Evolutionary conservation across 2,113 vertebrate species (phyloP), one percentile per base, ranked within the genome.

Genomic region (Halcyon malimbica): DNA sequence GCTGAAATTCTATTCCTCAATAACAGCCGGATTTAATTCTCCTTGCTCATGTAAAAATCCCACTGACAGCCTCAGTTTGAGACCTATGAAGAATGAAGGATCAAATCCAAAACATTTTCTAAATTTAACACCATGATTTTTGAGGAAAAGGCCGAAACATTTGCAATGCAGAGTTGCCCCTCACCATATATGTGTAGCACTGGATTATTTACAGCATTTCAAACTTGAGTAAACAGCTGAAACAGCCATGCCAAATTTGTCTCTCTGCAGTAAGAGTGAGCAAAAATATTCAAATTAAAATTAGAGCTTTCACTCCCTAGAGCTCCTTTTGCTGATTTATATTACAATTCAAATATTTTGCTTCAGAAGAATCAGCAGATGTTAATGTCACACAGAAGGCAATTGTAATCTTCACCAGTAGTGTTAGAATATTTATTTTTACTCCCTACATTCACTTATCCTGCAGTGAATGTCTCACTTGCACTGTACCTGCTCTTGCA

Each of bases 151-250:
- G 81, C 95, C 88, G 88, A 96, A 81, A 65, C 13, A 0, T 94
- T 90, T 96, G 85, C 83, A 63, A 83, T 2, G 2, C 44, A 33
- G 48, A 92, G 81, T 83, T 93, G 73, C 89, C 83, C 87, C 69
- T 96, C 86, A 0, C 95, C 96, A 97, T 94, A 93, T 96, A 97
- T 95, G 91, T 95, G 74, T 96, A 94, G 71, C n/a, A 33, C 81
- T 86, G 95, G 59, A 60, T 83, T 95, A 92, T 94, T 97, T 95
- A 82, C 81, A 62, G 69, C 29, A 81, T 80, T 94, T 94, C 57
- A 87, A 20, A 87, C 88, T 84, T 91, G 69, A 95, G 46, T 84
- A 92, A 96, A 91, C 73, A 95, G 75, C 53, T 75, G 57, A 93
- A 87, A 70, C 15, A 75, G 42, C 62, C 20, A 20, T 74, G 11